A percentile compares a stretch with the other conserved stretches of the same genome.
Conservation (phyloP, 1,140 invertebrate genomes). For the Hycleus phaleratus region DNA sequence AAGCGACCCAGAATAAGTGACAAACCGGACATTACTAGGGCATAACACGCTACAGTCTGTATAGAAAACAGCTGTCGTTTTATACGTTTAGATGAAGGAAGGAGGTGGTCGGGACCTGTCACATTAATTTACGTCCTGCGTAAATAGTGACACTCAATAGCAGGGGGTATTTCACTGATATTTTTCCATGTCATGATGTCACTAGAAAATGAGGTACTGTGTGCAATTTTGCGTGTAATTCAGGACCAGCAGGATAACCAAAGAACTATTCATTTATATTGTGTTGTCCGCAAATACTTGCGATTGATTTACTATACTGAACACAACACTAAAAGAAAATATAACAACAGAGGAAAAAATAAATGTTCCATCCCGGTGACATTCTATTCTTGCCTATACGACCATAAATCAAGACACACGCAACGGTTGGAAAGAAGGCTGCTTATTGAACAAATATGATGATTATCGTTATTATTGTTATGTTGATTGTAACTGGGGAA, state of each 20-base stretch:
- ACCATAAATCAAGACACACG: constrained; percentile 6
- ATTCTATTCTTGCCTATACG: not conserved
- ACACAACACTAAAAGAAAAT: constrained; percentile 19
- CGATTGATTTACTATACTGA: constrained; percentile 24
- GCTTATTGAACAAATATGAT: not conserved
- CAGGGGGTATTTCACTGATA: constrained; percentile 7
- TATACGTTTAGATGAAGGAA: not conserved
- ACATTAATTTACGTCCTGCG: constrained; percentile 18
- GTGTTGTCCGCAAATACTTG: constrained; percentile 3
- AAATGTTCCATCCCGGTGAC: constrained; percentile 18
- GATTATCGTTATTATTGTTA: not conserved
- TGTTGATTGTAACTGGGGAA: not conserved
- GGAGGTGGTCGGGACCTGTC: constrained; percentile 5
- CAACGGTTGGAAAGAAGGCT: not conserved
- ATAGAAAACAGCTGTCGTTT: not conserved
- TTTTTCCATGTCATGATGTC: constrained; percentile 18
- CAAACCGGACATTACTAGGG: constrained; percentile 35
- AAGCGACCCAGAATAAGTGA: constrained; percentile 22
- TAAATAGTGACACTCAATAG: constrained; percentile 4
- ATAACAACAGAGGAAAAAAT: no score
- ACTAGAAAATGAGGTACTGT: constrained; percentile 24
- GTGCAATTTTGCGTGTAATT: constrained; percentile 32
- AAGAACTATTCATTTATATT: constrained; percentile 11
- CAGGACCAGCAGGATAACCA: constrained; percentile 22
- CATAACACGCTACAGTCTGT: not conserved